Conservation (phyloP, 2,797 vertebrate species). For the Sciurus vulgaris region DNA sequence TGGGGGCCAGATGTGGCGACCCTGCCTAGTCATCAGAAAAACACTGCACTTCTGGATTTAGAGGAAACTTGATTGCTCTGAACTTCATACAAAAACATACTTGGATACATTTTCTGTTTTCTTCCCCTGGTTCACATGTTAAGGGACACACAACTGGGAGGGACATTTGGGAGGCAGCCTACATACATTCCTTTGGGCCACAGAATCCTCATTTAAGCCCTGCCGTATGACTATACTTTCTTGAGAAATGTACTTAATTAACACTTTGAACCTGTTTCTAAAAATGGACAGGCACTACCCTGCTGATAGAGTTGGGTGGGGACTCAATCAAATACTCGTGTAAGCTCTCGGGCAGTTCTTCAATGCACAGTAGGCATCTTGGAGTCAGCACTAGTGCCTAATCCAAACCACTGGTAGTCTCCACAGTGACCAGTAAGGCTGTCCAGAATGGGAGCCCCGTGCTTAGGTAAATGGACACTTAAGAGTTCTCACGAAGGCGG, state of each 20-base stretch:
- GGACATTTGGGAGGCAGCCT: not conserved
- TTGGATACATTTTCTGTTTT: conserved; percentile 6
- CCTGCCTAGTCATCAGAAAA: conserved; percentile 33
- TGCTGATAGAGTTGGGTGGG: not conserved
- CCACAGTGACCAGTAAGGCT: not conserved
- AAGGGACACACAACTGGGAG: not conserved
- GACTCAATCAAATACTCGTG: not conserved
- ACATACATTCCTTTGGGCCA: not conserved
- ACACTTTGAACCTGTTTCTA: not conserved
- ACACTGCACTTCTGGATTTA: not conserved
- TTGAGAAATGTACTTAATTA: not conserved
- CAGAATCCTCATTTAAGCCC: not conserved
- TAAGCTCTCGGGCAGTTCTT: not conserved
- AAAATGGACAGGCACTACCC: not conserved
- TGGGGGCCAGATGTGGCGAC: not conserved
- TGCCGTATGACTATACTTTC: not conserved
- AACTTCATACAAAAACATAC: not conserved
- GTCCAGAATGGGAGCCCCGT: not conserved
- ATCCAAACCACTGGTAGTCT: not conserved
- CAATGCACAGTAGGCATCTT: no score
- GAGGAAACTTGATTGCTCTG: not conserved
- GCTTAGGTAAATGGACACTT: not conserved
- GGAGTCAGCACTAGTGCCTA: not conserved
- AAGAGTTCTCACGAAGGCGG: not conserved
- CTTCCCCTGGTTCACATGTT: not conserved